Conservation (phyloP, 1,140 invertebrate species). For the Triops longicaudatus region DNA sequence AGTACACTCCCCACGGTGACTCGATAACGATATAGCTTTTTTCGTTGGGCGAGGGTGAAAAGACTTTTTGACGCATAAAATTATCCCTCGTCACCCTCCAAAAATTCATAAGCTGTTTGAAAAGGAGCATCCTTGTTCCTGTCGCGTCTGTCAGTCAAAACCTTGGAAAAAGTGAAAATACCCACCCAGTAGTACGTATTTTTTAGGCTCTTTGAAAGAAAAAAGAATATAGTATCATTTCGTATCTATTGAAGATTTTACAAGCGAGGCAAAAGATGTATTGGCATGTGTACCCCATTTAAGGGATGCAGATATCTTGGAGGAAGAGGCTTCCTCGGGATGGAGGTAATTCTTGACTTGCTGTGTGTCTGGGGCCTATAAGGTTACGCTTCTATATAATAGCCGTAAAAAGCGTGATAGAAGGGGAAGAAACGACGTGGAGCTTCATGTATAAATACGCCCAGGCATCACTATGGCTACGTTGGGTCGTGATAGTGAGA, state of each 20-base stretch:
- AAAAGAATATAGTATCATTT: neutral
- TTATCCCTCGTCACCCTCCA: neutral
- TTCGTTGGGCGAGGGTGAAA: neutral
- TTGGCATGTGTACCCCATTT: neutral
- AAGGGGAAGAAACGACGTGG: neutral
- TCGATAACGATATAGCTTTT: neutral
- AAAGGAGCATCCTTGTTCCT: slow-evolving; percentile 1
- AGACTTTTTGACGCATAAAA: slow-evolving; percentile 1
- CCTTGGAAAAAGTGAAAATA: neutral
- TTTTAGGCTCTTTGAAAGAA: neutral
- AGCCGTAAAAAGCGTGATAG: slow-evolving; percentile 9
- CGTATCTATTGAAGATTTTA: neutral
- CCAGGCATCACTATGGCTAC: neutral
- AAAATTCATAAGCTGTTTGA: slow-evolving; percentile 8
- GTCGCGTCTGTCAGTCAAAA: slow-evolving; percentile 2
- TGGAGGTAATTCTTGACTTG: neutral
- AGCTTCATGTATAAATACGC: neutral
- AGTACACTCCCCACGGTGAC: neutral
- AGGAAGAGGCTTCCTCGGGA: neutral
- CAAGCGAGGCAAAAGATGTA: neutral
- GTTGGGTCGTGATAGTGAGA: no score
- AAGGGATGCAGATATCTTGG: neutral
- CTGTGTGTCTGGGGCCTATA: no score
- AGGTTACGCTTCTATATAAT: neutral
- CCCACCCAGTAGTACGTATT: neutral